Base-by-base conservation (phyloP, 2,797 vertebrate genomes). In the Poecilia gillii region DNA sequence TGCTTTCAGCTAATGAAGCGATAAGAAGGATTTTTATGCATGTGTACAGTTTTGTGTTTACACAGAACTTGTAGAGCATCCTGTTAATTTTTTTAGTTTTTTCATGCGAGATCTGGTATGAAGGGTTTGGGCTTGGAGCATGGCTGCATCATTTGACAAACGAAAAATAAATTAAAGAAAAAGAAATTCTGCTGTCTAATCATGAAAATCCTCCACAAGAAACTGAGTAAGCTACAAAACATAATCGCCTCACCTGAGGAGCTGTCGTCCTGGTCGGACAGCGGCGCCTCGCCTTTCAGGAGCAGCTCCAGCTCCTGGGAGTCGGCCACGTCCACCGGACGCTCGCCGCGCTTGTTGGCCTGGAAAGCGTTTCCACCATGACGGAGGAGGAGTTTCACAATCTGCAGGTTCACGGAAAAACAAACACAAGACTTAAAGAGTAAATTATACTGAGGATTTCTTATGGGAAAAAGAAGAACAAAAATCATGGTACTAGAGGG, bases 341-440 rank as follows among this genome's bases (percentile, higher is more conserved):
- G 97, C 92, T 99, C 98, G 1, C 99, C 99, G 0, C 98, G 96
- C 88, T 99, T 99, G 92, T 99, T 99, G 77, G 97, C 97, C 94
- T 99, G 98, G 93, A 98, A 99, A 45, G 98, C 98, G 83, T 99
- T 97, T 70, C 98, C 98, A 72, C 98, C 98, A 20, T 99, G 96
- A 77, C 98, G 96, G 77, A 99, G 96, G n/a, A 99, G 96, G 66
- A 99, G 93, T 89, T 99, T 99, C 82, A 99, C 98, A 91, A 99
- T 99, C 99, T 99, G 92, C 28, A 91, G 74, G 36, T 6, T 14
- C 82, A 81, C 73, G 47, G n/a, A 33, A 39, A 66, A 39, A 73
- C 1, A n/a, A 53, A 13, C 16, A 12, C 16, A 9, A 45, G 25
- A 28, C 9, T 20, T 73, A 12, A 39, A 13, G 14, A 12, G 73